Evolutionary conservation across 2,797 vertebrate genomes (phyloP).

Genomic region (Taeniopygia guttata): DNA sequence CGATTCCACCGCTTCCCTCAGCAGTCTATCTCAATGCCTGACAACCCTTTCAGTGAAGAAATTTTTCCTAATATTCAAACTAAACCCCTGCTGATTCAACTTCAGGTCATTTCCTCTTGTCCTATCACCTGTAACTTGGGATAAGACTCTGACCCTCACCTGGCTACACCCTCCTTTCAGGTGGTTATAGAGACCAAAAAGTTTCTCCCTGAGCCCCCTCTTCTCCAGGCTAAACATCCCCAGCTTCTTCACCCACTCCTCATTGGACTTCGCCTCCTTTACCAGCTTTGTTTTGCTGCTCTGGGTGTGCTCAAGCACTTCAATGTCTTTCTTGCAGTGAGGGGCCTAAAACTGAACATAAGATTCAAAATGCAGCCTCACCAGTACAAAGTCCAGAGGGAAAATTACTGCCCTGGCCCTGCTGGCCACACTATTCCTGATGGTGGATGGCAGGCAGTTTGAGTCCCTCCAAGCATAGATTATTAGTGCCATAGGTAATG

Average conservation of each 20-base stretch:
- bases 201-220: background rate
- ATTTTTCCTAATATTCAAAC: background rate
- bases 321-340: background rate
- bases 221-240: background rate
- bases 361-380: background rate
- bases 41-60: background rate
- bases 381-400: background rate
- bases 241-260: background rate
- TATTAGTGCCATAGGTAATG: background rate
- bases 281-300: background rate
- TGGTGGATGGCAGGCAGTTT: background rate
- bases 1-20: background rate
- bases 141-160: background rate
- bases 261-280: background rate
- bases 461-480: background rate
- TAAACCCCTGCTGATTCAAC: background rate
- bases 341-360: no score
- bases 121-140: background rate
- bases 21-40: background rate
- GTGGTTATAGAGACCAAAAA: background rate
- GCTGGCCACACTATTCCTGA: background rate
- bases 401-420: background rate
- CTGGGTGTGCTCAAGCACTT: background rate
- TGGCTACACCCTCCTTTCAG: background rate
- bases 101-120: background rate